Percentiles rank a stretch among this genome's conserved stretches.
Conservation (phyloP, 2,113 vertebrate species). For the Bagarius yarrelli region DNA sequence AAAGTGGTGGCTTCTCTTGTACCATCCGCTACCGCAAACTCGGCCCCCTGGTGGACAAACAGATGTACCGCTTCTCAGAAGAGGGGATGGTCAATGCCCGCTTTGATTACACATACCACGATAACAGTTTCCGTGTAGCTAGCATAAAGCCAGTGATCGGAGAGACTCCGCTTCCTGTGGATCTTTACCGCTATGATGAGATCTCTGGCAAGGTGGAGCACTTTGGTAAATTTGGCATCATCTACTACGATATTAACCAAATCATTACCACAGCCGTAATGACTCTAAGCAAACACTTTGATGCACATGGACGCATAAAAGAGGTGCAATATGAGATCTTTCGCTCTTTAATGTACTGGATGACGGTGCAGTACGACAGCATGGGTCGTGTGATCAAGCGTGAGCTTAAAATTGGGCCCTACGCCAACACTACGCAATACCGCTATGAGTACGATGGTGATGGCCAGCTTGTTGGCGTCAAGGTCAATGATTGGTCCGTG, state of each 20-base stretch:
- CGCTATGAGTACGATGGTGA: conserved; percentile 87
- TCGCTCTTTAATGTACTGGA: conserved; percentile 89
- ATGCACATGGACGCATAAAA: conserved; percentile 85
- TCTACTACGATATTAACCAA: conserved; percentile 89
- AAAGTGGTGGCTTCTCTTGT: conserved; percentile 86
- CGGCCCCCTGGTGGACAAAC: conserved; percentile 85
- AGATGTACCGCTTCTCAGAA: conserved; percentile 88
- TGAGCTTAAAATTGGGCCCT: conserved; percentile 85
- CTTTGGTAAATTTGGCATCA: conserved; percentile 88
- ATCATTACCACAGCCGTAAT: conserved; percentile 88
- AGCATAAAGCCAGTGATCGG: conserved; percentile 87
- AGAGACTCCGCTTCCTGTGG: conserved; percentile 83
- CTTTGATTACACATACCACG: conserved; percentile 86
- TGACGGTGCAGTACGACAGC: conserved; percentile 87
- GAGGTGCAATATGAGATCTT: conserved; percentile 91
- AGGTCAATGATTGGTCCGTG: conserved; percentile 82
- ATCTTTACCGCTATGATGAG: conserved; percentile 88
- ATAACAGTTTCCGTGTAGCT: conserved; percentile 86
- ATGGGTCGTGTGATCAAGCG: conserved; percentile 86
- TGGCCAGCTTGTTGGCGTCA: conserved; percentile 82
- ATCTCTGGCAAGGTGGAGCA: conserved; percentile 89
- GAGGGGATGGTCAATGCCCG: conserved; percentile 90
- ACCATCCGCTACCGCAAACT: conserved; percentile 87
- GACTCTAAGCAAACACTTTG: conserved; percentile 88
- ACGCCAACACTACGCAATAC: conserved; percentile 87